These are phyloP conservation scores for Enteromius paludinosus DNA, from an alignment of 2,797 vertebrate species.

Conservation along the genomic window DNA sequence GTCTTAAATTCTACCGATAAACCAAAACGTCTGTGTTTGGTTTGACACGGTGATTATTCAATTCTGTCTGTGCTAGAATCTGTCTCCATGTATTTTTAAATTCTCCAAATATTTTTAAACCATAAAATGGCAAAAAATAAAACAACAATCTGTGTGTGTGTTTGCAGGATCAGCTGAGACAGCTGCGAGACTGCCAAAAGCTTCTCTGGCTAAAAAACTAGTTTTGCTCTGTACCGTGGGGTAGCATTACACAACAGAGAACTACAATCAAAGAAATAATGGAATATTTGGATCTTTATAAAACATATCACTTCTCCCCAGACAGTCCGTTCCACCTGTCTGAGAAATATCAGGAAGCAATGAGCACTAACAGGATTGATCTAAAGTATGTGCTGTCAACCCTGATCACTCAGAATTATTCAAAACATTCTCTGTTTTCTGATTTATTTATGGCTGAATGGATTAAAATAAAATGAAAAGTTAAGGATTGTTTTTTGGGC, in stretches of 20 bases:
- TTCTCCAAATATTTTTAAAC: neutral
- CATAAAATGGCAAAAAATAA: neutral
- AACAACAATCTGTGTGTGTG: neutral
- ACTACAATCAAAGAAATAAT: neutral
- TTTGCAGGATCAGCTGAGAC: neutral
- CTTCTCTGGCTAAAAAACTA: neutral
- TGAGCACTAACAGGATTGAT: conserved; percentile 26
- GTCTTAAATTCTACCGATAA: too few relatives aligned
- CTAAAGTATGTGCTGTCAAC: conserved; percentile 14
- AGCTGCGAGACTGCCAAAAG: neutral
- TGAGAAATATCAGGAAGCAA: conserved; percentile 22
- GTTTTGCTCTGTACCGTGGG: neutral
- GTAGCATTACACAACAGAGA: conserved; percentile 4
- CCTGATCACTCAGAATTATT: conserved; percentile 31
- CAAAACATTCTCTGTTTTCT: conserved; percentile 1
- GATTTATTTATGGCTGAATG: conserved; percentile 18
- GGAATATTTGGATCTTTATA: neutral
- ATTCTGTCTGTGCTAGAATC: neutral
- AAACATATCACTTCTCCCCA: neutral
- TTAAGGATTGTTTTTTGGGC: neutral
- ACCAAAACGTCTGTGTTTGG: neutral
- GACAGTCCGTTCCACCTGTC: neutral
- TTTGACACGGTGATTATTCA: neutral
- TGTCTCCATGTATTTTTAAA: neutral
- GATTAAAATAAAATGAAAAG: conserved; percentile 31